Percentiles rank a stretch among this genome's conserved stretches.
Evolutionary conservation across 1,140 invertebrate genomes (phyloP).

Genomic region (Amphibalanus amphitrite): DNA sequence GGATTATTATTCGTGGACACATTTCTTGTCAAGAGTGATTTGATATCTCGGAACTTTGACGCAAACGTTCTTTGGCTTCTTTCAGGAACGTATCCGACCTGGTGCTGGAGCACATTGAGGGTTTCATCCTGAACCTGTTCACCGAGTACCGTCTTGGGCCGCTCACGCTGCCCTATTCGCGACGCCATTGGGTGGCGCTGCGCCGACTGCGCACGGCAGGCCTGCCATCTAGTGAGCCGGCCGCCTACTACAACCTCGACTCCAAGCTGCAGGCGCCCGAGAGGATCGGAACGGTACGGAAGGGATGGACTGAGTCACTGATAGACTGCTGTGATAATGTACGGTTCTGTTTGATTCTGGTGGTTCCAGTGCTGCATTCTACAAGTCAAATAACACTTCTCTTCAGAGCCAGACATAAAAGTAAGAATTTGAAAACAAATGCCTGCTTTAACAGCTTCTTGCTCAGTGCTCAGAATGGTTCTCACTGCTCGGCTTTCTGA

Average conservation of each 20-base stretch:
- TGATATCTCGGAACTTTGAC: no score
- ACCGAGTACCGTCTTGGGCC: not conserved
- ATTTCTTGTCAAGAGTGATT: no score
- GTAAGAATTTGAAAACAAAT: no score
- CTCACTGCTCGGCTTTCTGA: no score
- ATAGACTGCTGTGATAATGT: not conserved
- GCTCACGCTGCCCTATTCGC: not conserved
- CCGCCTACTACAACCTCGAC: not conserved
- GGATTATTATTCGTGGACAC: no score
- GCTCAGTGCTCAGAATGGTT: no score
- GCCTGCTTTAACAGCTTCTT: no score
- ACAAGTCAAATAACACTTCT: no score
- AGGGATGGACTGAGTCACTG: not conserved
- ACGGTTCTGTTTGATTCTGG: no score
- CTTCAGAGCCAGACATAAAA: no score
- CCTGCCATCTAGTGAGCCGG: not conserved
- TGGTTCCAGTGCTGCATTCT: no score
- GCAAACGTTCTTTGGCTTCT: no score
- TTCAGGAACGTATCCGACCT: not conserved
- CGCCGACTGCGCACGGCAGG: not conserved
- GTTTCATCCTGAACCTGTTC: not conserved
- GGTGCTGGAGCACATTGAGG: not conserved
- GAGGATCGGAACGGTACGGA: not conserved
- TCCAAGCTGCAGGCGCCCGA: not conserved
- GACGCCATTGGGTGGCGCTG: not conserved